Conservation (phyloP, 2,888 invertebrate species). For the Steinernema carpocapsae region DNA sequence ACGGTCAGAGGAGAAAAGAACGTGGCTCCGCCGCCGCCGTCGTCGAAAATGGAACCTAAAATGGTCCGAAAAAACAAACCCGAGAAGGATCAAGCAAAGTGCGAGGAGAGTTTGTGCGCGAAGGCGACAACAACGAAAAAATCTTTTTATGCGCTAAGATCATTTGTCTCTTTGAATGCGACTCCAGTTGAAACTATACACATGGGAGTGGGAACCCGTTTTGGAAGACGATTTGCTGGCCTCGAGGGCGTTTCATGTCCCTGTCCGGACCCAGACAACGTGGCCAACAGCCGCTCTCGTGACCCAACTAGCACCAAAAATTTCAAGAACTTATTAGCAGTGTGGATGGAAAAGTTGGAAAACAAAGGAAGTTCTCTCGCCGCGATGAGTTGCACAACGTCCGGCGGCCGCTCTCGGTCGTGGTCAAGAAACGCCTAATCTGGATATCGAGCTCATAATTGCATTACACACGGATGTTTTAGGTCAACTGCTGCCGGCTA, state of each 20-base stretch:
- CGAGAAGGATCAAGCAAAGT: conserved; percentile 9
- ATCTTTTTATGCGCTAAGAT: conserved; percentile 28
- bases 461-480: conserved; percentile 27
- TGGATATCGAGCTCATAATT: neutral
- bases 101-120: conserved; percentile 16
- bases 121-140: conserved; percentile 33
- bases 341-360: neutral
- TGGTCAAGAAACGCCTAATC: neutral
- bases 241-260: conserved; percentile 10
- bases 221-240: conserved; percentile 11
- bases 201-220: conserved; percentile 15
- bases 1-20: no score
- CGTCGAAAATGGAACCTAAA: neutral
- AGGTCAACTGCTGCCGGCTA: conserved; percentile 13
- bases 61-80: conserved; percentile 5
- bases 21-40: no score
- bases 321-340: conserved; percentile 28
- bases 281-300: conserved; percentile 3
- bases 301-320: conserved; percentile 24
- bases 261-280: neutral
- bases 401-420: neutral
- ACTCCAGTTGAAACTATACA: conserved; percentile 31
- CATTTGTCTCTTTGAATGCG: conserved; percentile 33
- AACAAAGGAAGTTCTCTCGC: neutral
- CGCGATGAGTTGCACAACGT: neutral